A percentile compares a stretch with the other conserved stretches of the same genome.
These are phyloP conservation scores for Rhagonycha fulva DNA, from an alignment of 2,888 invertebrate species.

Conservation along the genomic window DNA sequence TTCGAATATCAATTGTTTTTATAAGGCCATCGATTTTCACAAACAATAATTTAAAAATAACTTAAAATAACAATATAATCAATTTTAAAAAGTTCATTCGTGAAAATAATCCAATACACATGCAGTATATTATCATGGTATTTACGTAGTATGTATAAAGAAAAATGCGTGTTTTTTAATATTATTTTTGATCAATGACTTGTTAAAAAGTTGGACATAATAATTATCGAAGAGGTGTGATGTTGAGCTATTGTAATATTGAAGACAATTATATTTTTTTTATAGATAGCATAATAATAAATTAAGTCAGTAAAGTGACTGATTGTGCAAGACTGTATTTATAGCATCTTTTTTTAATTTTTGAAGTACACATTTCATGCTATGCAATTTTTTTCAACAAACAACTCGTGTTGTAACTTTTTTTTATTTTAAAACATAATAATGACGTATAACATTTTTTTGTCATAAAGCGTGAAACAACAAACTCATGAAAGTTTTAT, in stretches of 20 bases:
- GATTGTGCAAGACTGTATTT: not conserved
- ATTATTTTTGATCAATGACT: not conserved
- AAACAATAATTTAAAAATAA: not conserved
- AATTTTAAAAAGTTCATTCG: not conserved
- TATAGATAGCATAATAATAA: not conserved
- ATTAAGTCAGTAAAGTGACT: not conserved
- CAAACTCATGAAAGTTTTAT: not conserved
- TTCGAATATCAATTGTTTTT: not conserved
- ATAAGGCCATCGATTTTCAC: not conserved
- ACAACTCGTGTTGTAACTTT: not conserved
- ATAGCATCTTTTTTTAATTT: not conserved
- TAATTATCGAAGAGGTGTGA: not conserved
- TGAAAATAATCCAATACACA: not conserved
- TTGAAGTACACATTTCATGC: not conserved
- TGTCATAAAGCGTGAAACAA: not conserved
- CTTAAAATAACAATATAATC: not conserved
- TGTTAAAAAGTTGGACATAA: not conserved
- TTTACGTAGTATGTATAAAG: not conserved
- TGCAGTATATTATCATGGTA: too few species aligned
- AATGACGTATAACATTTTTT: not conserved
- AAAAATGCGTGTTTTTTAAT: not conserved
- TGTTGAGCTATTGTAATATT: not conserved
- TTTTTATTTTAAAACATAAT: not conserved
- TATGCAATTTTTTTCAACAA: not conserved
- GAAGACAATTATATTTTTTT: not conserved